Conservation (phyloP, 2,797 vertebrate genomes). For the Bryconaethiops microstoma region DNA sequence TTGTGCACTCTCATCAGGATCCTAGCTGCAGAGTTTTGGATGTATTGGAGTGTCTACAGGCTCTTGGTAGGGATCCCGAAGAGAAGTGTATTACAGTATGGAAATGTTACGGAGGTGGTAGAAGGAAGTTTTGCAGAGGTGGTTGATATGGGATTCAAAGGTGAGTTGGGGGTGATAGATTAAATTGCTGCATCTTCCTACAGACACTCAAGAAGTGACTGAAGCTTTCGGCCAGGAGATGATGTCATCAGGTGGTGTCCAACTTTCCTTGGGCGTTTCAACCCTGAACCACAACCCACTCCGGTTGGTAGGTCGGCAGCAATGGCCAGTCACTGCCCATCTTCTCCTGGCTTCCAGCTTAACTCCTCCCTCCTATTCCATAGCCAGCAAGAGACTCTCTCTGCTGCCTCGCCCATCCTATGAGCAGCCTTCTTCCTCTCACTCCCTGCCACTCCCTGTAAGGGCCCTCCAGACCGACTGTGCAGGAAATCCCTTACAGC, state of each 20-base stretch:
- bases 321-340: slow-evolving; percentile 1
- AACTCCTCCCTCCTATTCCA: background rate
- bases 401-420: background rate
- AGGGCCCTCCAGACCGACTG: background rate
- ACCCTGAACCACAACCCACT: slow-evolving; percentile 45
- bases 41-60: too few species aligned
- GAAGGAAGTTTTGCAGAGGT: too few species aligned
- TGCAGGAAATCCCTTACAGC: too few species aligned
- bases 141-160: too few species aligned
- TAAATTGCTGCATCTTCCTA: too few species aligned
- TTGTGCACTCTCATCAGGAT: too few species aligned
- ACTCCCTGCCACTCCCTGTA: background rate
- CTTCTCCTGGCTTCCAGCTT: slow-evolving; percentile 19
- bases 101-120: too few species aligned
- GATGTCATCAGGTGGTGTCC: slow-evolving; percentile 7
- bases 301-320: too few species aligned
- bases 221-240: background rate
- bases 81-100: too few species aligned
- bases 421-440: background rate
- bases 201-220: background rate
- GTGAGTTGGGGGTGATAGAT: too few species aligned
- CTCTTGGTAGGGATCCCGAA: too few species aligned
- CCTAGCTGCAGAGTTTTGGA: too few species aligned
- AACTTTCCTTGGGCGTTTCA: slow-evolving; percentile 34
- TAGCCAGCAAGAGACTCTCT: background rate